phyloP scores from a whole-genome alignment of 2,797 vertebrate species.

The Epinephelus awoara region DNA sequence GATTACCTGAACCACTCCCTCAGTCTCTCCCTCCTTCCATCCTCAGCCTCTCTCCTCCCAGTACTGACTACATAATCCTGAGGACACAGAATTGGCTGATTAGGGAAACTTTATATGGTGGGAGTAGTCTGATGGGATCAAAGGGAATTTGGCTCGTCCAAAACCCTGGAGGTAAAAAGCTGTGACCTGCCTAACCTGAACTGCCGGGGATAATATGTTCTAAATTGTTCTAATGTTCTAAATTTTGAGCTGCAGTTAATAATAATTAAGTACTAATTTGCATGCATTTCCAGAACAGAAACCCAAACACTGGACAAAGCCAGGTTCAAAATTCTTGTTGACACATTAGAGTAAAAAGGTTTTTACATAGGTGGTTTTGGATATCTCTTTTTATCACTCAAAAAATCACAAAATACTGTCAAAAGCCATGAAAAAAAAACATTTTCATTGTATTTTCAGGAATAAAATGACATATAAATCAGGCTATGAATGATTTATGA shows the following conservation, averaged over 20 bases:
- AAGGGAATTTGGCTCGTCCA: conserved; percentile 49
- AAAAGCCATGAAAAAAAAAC: too few relatives aligned
- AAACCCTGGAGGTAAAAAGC: conserved; percentile 24
- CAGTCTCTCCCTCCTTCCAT: conserved; percentile 40
- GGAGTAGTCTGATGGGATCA: conserved; percentile 67
- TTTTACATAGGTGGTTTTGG: too few relatives aligned
- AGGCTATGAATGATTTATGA: too few relatives aligned
- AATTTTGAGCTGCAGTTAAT: conserved; percentile 1
- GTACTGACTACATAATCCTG: conserved; percentile 67
- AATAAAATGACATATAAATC: too few relatives aligned
- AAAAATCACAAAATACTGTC: too few relatives aligned
- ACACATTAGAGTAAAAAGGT: too few relatives aligned
- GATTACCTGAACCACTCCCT: conserved; percentile 76
- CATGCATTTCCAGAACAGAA: too few relatives aligned
- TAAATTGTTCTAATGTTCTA: not conserved
- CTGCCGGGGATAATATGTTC: not conserved
- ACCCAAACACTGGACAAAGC: too few relatives aligned
- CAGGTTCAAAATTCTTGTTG: too few relatives aligned
- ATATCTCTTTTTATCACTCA: too few relatives aligned
- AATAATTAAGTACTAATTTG: not conserved
- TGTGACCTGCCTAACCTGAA: conserved; percentile 25
- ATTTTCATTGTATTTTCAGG: too few relatives aligned
- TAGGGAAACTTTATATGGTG: conserved; percentile 78
- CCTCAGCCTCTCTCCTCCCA: conserved; percentile 51
- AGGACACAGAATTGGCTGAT: conserved; percentile 74